These are phyloP conservation scores for Emydoidea blandingii DNA, from an alignment of 2,797 vertebrate species.

Conservation along the genomic window DNA sequence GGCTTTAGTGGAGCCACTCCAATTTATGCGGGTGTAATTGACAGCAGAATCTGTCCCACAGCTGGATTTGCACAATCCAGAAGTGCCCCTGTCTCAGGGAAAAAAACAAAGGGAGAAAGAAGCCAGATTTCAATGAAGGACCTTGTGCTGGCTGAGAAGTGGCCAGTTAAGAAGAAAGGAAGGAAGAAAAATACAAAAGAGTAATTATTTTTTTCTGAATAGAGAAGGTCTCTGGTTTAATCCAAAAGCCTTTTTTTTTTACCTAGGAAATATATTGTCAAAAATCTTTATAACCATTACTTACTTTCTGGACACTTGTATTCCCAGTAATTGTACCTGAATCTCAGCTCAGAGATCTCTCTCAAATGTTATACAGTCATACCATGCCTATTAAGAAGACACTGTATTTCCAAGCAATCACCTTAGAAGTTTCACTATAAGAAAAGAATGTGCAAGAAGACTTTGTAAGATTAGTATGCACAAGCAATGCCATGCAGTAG, in stretches of 20 bases:
- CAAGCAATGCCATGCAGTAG: conserved; percentile 74
- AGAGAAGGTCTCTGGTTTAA: background rate
- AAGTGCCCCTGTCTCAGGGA: background rate
- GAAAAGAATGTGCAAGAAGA: conserved; percentile 80
- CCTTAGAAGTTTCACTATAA: conserved; percentile 79
- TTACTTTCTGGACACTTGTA: conserved; percentile 80
- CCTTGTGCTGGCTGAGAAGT: background rate
- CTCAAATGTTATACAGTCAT: conserved; percentile 77
- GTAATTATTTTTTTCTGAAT: background rate
- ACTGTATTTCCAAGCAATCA: conserved; percentile 79
- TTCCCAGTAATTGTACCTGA: conserved; percentile 76
- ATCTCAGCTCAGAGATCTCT: conserved; percentile 68
- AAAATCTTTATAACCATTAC: conserved; percentile 70
- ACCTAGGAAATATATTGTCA: conserved; percentile 33
- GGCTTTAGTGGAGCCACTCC: background rate
- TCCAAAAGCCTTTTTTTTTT: conserved; percentile 29
- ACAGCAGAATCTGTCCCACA: background rate
- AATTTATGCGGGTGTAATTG: background rate
- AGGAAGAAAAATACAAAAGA: background rate
- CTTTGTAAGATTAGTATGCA: conserved; percentile 76
- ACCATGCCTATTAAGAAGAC: conserved; percentile 80
- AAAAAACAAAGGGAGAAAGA: conserved; percentile 21
- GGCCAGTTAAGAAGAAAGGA: background rate
- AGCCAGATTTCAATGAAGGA: conserved; percentile 8
- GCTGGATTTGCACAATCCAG: background rate